Conservation (phyloP, 2,113 vertebrate genomes). For the Trinectes maculatus region DNA sequence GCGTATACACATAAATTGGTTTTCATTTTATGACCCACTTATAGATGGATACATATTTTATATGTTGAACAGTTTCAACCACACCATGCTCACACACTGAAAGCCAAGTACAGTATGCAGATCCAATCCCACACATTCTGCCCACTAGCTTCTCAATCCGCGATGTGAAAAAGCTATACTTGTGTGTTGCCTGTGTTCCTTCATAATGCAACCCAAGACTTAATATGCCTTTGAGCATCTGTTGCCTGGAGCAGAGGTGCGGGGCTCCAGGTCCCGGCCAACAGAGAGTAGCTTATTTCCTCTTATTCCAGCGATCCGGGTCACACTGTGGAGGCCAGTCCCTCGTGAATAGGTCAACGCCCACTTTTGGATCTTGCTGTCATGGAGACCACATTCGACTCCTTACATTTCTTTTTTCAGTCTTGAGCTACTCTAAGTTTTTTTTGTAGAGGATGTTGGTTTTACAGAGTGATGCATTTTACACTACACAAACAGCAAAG, state of each 20-base stretch:
- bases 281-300: slow-evolving; percentile 25
- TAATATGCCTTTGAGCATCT: slow-evolving; percentile 43
- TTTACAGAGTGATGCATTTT: not conserved
- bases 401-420: slow-evolving; percentile 34
- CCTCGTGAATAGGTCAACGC: slow-evolving; percentile 45
- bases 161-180: slow-evolving; percentile 35
- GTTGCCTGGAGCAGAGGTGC: slow-evolving; percentile 31
- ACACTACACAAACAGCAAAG: not conserved
- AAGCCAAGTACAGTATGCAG: slow-evolving; percentile 51
- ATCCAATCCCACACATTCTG: slow-evolving; percentile 62
- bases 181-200: slow-evolving; percentile 30
- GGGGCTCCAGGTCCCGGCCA: slow-evolving; percentile 23
- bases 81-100: slow-evolving; percentile 33
- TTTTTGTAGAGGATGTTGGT: slow-evolving; percentile 4
- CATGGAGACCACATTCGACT: slow-evolving; percentile 65
- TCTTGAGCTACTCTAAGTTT: slow-evolving; percentile 16
- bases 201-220: slow-evolving; percentile 34
- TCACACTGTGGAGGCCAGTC: slow-evolving; percentile 51
- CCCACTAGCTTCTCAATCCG: slow-evolving; percentile 49
- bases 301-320: slow-evolving; percentile 52
- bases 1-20: not conserved
- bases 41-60: slow-evolving; percentile 49
- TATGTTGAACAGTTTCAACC: slow-evolving; percentile 45
- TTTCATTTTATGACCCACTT: slow-evolving; percentile 55
- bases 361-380: slow-evolving; percentile 58